phyloP scores from a whole-genome alignment of 2,113 vertebrate genomes.

The Maccullochella peelii region DNA sequence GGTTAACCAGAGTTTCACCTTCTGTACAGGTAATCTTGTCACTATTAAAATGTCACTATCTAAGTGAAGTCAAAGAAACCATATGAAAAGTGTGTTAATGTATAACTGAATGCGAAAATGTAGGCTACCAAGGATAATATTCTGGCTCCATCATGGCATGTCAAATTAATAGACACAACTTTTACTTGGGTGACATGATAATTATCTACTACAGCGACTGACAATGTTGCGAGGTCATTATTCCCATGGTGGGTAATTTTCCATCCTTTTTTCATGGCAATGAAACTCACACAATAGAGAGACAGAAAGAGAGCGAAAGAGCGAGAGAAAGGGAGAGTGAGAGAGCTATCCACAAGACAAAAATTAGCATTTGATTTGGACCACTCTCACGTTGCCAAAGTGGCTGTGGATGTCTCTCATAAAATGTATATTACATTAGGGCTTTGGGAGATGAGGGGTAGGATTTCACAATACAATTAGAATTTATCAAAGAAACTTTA shows the following conservation, averaged over 20 bases:
- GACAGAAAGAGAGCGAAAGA: background rate
- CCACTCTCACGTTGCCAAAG: conserved; percentile 33
- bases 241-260: conserved; percentile 27
- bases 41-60: background rate
- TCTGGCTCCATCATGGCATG: conserved; percentile 7
- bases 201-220: conserved; percentile 31
- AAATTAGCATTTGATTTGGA: conserved; percentile 56
- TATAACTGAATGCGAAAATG: background rate
- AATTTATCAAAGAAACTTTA: conserved; percentile 65
- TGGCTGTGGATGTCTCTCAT: conserved; percentile 57
- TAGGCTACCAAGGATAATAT: background rate
- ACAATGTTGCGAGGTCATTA: conserved; percentile 30
- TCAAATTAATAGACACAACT: conserved; percentile 23
- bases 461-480: conserved; percentile 68
- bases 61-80: background rate
- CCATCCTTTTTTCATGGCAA: background rate
- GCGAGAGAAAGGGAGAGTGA: background rate
- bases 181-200: conserved; percentile 24
- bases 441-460: conserved; percentile 60
- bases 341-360: conserved; percentile 10
- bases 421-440: conserved; percentile 75
- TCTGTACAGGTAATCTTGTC: background rate
- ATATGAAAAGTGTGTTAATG: too few relatives aligned
- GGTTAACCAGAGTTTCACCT: background rate
- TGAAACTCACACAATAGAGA: conserved; percentile 8